These are phyloP conservation scores for Perizoma affinitatum DNA, from an alignment of 2,888 invertebrate genomes.

Conservation along the genomic window DNA sequence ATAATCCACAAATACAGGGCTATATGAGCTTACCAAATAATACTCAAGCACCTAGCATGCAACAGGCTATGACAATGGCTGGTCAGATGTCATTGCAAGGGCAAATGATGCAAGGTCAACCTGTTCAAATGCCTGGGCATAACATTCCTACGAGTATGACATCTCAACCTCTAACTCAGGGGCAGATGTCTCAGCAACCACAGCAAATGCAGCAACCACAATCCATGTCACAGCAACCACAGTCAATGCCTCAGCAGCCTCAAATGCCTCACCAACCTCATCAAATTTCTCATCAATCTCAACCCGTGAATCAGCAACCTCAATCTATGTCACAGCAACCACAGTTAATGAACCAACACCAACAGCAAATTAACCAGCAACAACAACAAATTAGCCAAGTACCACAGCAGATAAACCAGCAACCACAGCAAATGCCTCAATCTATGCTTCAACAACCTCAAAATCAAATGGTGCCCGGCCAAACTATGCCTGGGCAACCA, in stretches of 20 bases:
- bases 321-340: conserved; percentile 45
- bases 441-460: conserved; percentile 31
- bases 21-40: conserved; percentile 65
- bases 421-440: conserved; percentile 35
- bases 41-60: conserved; percentile 55
- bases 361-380: conserved; percentile 36
- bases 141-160: conserved; percentile 51
- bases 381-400: conserved; percentile 47
- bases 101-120: conserved; percentile 51
- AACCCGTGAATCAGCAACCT: conserved; percentile 26
- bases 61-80: conserved; percentile 50
- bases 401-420: conserved; percentile 40
- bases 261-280: conserved; percentile 24
- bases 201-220: conserved; percentile 37
- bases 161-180: conserved; percentile 47
- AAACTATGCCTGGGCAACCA: conserved; percentile 55
- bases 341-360: conserved; percentile 35
- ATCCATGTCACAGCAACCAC: conserved; percentile 7
- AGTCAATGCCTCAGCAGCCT: conserved; percentile 3
- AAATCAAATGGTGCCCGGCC: conserved; percentile 45
- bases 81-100: conserved; percentile 61
- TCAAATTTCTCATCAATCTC: conserved; percentile 4
- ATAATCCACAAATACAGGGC: conserved; percentile 61
- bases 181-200: conserved; percentile 46
- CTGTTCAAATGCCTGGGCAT: conserved; percentile 52